Base-by-base conservation (phyloP, 1,140 invertebrate genomes). In the Brachionus sp. region DNA sequence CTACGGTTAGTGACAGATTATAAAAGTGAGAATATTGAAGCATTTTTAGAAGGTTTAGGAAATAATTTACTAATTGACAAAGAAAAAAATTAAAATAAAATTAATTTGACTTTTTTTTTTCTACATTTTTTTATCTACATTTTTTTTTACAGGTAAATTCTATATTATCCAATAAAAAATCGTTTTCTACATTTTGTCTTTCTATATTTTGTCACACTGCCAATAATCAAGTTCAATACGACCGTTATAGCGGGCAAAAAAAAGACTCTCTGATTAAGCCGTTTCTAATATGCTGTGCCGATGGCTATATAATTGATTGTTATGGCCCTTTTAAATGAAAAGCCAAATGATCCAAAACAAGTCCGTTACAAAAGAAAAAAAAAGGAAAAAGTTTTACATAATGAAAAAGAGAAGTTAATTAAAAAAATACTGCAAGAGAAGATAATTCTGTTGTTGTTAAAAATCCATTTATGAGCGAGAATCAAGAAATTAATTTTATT, bases 201-300 rank as follows among this genome's bases (percentile, higher is more conserved):
- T n/a, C n/a, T n/a, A n/a, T n/a, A n/a, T n/a, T n/a, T n/a, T n/a
- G n/a, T n/a, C n/a, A n/a, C n/a, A n/a, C n/a, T n/a, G n/a, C 6
- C 2, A 75, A 75, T 46, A 75, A 75, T 75, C 70, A 75, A 46
- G 39, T 75, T 73, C 68, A 73, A 19, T 73, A 73, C 39, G 35
- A 19, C 5, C 19, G 6, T 23, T 73, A 23, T 7, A 75, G 70
- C 25, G 16, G 12, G 5, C 70, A 75, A 46, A 75, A 75, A 75
- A 75, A 44, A 25, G 70, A 75, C 10, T 75, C 39, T 23, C 13
- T 75, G 5, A 23, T 75, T 23, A 44, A 75, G 25, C 70, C 37
- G 10, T 75, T 75, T 75, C 9, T 42, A 23, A 44, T 75, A 6
- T 75, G 70, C 12, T 75, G 70, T 19, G n/a, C 70, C 2, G 70